These are phyloP conservation scores for Rousettus madagascariensis DNA, from an alignment of 2,797 vertebrate genomes.

Conservation along the genomic window DNA sequence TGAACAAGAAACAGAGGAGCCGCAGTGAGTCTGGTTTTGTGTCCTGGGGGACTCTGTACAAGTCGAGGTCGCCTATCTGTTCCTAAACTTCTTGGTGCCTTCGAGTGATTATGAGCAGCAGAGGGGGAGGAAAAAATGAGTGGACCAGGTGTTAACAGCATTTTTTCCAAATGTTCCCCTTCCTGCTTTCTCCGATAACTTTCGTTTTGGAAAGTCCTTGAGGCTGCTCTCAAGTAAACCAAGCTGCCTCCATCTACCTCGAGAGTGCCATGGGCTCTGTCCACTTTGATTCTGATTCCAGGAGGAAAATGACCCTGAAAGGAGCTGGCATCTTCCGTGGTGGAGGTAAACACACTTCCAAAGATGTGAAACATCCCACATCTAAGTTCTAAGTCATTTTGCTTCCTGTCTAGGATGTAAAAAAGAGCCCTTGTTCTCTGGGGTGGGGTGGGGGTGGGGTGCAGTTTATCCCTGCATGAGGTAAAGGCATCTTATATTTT, in stretches of 20 bases:
- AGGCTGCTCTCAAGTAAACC: neutral
- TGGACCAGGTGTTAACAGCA: constrained; percentile 42
- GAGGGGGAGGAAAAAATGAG: neutral
- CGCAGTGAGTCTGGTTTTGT: neutral
- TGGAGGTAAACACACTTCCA: constrained; percentile 8
- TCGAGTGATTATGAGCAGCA: neutral
- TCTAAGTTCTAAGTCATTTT: neutral
- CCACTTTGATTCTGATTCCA: constrained; percentile 54
- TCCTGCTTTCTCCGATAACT: constrained; percentile 27
- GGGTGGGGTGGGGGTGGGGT: too few relatives aligned
- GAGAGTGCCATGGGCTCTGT: neutral
- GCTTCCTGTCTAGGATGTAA: neutral
- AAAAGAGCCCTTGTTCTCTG: constrained; percentile 46
- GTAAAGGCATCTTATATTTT: constrained; percentile 56
- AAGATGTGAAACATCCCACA: constrained; percentile 33
- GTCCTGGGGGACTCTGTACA: neutral
- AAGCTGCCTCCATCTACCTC: neutral
- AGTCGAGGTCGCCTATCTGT: neutral
- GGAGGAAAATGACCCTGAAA: neutral
- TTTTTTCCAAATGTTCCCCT: neutral
- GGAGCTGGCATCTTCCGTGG: neutral
- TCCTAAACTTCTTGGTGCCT: neutral
- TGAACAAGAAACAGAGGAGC: neutral
- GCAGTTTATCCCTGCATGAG: constrained; percentile 1
- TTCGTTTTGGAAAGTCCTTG: constrained; percentile 21